Evolutionary conservation across 2,113 vertebrate genomes (phyloP).

Genomic region (Otis tarda): DNA sequence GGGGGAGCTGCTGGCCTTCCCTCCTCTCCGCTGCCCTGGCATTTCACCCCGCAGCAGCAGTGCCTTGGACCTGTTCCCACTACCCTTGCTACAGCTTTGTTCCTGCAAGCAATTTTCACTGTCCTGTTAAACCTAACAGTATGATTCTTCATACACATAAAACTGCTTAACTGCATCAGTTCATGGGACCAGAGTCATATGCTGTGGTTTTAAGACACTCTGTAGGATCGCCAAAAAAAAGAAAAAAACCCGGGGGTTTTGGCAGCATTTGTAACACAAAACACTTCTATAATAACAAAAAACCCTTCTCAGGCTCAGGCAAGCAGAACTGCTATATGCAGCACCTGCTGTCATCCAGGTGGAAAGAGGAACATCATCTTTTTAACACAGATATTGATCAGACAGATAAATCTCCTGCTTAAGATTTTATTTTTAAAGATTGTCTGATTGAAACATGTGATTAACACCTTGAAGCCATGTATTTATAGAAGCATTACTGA

Average conservation of each 20-base stretch:
- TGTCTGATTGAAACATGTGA: not conserved
- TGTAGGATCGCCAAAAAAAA: not conserved
- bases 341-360: not conserved
- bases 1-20: not conserved
- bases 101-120: not conserved
- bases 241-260: not conserved
- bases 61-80: not conserved
- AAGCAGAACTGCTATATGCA: not conserved
- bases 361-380: not conserved
- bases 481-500: not conserved
- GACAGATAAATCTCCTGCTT: not conserved
- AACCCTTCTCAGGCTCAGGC: not conserved
- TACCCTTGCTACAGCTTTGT: not conserved
- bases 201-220: not conserved
- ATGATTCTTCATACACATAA: not conserved
- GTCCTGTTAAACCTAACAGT: not conserved
- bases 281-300: not conserved
- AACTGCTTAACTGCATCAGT: not conserved
- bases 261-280: not conserved
- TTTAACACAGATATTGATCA: not conserved
- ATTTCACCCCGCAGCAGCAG: not conserved
- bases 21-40: rapidly evolving
- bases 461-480: not conserved
- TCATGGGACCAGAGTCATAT: not conserved
- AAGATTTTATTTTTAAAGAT: not conserved